Conservation (phyloP, 2,113 vertebrate genomes). For the Lepus europaeus region DNA sequence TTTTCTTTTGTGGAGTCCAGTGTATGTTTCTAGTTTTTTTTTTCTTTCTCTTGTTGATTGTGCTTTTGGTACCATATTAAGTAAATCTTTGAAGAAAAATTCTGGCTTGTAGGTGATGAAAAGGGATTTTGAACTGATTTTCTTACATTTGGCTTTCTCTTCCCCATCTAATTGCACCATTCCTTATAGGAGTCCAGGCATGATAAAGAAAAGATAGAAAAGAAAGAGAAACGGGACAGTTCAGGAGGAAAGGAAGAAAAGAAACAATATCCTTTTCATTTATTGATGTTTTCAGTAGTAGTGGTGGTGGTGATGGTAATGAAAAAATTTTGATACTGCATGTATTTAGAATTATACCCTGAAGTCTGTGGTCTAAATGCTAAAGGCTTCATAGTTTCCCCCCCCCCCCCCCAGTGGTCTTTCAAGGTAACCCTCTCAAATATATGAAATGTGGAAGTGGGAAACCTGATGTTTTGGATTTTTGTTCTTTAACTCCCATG, state of each 20-base stretch:
- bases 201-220: slow-evolving; percentile 96
- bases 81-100: slow-evolving; percentile 70
- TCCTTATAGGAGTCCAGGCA: slow-evolving; percentile 92
- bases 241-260: slow-evolving; percentile 95
- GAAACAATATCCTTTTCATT: slow-evolving; percentile 97
- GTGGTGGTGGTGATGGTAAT: not conserved
- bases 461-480: slow-evolving; percentile 43
- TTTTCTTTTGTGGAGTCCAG: slow-evolving; percentile 58
- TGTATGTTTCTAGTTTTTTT: slow-evolving; percentile 16
- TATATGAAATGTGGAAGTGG: slow-evolving; percentile 13
- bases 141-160: slow-evolving; percentile 67
- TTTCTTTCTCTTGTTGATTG: slow-evolving; percentile 38
- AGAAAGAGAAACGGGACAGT: slow-evolving; percentile 96
- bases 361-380: slow-evolving; percentile 60
- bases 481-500: slow-evolving; percentile 38
- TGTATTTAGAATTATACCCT: slow-evolving; percentile 65
- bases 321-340: slow-evolving; percentile 64
- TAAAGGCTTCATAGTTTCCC: not conserved
- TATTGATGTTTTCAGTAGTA: slow-evolving; percentile 52
- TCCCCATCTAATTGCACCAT: slow-evolving; percentile 74
- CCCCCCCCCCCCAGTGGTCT: slow-evolving; percentile 16
- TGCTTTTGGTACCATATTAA: slow-evolving; percentile 66
- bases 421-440: slow-evolving; percentile 58
- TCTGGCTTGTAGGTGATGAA: slow-evolving; percentile 51
- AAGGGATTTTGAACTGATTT: slow-evolving; percentile 64